These are phyloP conservation scores for Enteromius viviparus DNA, from an alignment of 2,797 vertebrate genomes.

Conservation along the genomic window DNA sequence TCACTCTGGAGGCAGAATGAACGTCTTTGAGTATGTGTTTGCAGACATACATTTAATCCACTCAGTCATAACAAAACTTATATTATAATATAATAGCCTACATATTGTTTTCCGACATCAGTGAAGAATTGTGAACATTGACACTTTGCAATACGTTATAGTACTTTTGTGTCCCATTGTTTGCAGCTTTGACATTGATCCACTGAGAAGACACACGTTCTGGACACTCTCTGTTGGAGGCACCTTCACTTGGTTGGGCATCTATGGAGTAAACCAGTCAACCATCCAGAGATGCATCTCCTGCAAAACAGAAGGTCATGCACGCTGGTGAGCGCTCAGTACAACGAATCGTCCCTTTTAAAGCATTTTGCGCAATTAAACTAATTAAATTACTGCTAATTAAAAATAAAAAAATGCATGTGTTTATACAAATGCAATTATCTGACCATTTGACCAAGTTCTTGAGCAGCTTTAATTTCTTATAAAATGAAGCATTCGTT, in stretches of 20 bases:
- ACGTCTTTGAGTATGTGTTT: slow-evolving; percentile 77
- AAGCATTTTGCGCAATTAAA: background rate
- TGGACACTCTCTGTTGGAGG: slow-evolving; percentile 83
- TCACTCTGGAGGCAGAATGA: slow-evolving; percentile 75
- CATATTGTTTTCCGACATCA: background rate
- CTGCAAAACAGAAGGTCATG: slow-evolving; percentile 82
- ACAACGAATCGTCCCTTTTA: background rate
- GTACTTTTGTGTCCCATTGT: background rate
- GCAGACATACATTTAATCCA: background rate
- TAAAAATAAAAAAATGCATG: background rate
- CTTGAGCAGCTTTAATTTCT: background rate
- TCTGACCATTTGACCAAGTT: background rate
- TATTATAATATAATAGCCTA: no score
- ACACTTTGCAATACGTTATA: background rate
- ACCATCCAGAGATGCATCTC: slow-evolving; percentile 86
- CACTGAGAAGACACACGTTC: slow-evolving; percentile 82
- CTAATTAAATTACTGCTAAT: background rate
- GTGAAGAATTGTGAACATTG: background rate
- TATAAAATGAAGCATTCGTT: no score
- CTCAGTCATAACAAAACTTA: background rate
- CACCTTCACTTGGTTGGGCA: slow-evolving; percentile 84
- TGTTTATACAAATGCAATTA: background rate
- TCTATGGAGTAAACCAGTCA: slow-evolving; percentile 86
- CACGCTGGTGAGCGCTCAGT: slow-evolving; percentile 78
- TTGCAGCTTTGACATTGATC: slow-evolving; percentile 77